Evolutionary conservation across 2,113 vertebrate genomes (phyloP).

Genomic region (Crotalus tigris): DNA sequence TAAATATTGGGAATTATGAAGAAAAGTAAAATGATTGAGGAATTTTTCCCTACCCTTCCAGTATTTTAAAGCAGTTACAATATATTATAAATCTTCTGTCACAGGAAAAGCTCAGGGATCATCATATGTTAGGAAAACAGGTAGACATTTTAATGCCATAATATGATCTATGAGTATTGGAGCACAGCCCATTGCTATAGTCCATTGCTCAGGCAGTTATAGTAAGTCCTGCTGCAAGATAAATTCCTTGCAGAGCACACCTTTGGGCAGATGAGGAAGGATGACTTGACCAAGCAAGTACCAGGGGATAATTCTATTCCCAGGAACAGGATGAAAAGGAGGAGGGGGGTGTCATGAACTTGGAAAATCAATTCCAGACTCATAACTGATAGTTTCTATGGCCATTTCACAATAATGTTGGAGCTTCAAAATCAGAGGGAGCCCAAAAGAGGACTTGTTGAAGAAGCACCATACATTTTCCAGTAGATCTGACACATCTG

Average conservation of each 20-base stretch:
- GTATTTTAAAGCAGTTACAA: not conserved
- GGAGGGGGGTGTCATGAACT: not conserved
- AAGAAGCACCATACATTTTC: not conserved
- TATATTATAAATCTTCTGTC: not conserved
- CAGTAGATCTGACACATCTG: not conserved
- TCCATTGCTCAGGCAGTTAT: not conserved
- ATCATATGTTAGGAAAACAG: not conserved
- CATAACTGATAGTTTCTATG: not conserved
- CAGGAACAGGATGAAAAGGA: not conserved
- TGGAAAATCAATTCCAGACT: not conserved
- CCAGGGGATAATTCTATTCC: not conserved
- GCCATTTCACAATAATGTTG: not conserved
- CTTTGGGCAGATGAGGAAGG: not conserved
- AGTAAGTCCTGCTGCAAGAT: not conserved
- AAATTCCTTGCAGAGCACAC: not conserved
- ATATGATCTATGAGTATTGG: not conserved
- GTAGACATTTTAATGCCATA: not conserved
- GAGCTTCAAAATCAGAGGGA: not conserved
- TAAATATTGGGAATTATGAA: not conserved
- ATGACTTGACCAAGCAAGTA: not conserved
- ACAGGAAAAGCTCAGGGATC: not conserved
- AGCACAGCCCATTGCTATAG: not conserved
- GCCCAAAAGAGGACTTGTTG: not conserved
- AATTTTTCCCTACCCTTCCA: not conserved
- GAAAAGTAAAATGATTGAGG: not conserved